A percentile compares a stretch with the other conserved stretches of the same genome.
phyloP scores from a whole-genome alignment of 2,113 vertebrate species.

The Crotalus helleri region DNA sequence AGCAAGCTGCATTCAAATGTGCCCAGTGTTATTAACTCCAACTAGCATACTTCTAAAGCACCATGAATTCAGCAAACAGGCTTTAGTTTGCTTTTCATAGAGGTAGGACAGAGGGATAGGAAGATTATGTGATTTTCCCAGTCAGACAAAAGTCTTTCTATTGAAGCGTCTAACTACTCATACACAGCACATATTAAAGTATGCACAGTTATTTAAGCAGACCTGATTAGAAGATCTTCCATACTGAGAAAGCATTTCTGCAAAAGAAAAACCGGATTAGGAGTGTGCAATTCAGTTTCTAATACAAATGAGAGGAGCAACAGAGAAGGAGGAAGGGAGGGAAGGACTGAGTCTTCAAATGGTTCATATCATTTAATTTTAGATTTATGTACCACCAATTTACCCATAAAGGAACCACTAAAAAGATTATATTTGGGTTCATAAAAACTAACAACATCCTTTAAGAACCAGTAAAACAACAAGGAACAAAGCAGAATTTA shows the following conservation, averaged over 20 bases:
- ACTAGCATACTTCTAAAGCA: background rate
- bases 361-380: background rate
- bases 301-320: background rate
- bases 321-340: background rate
- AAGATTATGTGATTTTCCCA: background rate
- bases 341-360: background rate
- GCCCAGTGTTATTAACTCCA: background rate
- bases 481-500: background rate
- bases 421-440: background rate
- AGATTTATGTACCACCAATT: background rate
- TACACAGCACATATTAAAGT: background rate
- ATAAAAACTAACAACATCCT: background rate
- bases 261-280: background rate
- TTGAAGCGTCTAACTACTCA: background rate
- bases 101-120: background rate
- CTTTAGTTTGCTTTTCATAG: background rate
- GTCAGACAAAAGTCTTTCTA: background rate
- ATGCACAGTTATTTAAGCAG: background rate
- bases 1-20: background rate
- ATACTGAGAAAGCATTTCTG: background rate
- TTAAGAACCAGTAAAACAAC: background rate
- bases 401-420: background rate
- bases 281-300: background rate
- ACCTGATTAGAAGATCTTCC: background rate
- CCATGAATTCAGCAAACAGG: background rate